Base-by-base conservation (phyloP, 2,113 vertebrate genomes). In the Catagonus wagneri region DNA sequence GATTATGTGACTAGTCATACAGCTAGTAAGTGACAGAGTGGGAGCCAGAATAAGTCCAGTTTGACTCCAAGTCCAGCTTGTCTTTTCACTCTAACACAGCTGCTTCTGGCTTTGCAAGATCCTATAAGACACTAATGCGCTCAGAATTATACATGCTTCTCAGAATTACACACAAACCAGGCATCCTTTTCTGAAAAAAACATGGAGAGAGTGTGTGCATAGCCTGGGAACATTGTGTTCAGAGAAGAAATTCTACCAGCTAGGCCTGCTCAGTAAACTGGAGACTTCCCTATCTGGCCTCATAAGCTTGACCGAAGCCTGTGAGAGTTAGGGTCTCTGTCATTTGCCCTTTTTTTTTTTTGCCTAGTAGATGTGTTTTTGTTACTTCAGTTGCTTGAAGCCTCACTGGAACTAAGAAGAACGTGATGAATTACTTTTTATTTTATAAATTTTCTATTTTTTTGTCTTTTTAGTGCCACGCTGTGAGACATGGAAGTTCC, bases 81-180 rank as follows among this genome's bases (percentile, higher is more conserved):
- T 87, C 36, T 93, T 94, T 93, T 75, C 63, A 56, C 20, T 68
- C 60, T 1, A 80, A 94, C 61, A 79, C 72, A 95, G 92, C 86
- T 97, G 96, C 83, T 89, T 95, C 76, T 89, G 85, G 54, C 54
- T 97, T 95, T 95, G 63, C 22, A 83, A 93, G 96, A 87, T 79
- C 58, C 68, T 60, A 22, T 50, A 60, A 96, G 81, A 95, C 34
- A 44, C 19, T 36, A 75, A 93, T 36, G 13, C n/a, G 65, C 72
- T 83, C 74, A 92, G 72, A 94, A 93, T 90, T 84, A 72, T n/a
- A 71, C 72, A 81, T 0, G 27, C 65, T 81, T 86, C 85, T 96
- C 89, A 63, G 81, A 96, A 93, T 91, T 54, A 79, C 68, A 79
- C 29, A 36, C 34, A 85, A 71, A 83, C 44, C 13, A 68, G 63